Conservation (phyloP, 2,797 vertebrate genomes). For the Chiloscyllium punctatum region DNA sequence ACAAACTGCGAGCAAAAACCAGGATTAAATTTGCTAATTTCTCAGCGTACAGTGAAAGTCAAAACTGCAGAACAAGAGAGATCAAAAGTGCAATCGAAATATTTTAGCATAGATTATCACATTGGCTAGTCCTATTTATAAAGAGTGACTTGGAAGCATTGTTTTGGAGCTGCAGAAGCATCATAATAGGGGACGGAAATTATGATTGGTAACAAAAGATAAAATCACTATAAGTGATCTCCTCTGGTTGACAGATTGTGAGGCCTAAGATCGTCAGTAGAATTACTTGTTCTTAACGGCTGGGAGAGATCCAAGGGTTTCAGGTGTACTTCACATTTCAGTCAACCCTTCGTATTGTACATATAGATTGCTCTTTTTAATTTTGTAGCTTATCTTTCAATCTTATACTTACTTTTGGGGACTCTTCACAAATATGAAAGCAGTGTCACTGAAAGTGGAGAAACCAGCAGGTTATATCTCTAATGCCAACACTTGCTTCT, state of each 20-base stretch:
- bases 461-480: background rate
- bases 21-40: background rate
- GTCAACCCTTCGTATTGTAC: background rate
- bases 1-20: background rate
- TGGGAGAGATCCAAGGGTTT: background rate
- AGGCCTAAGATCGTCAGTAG: background rate
- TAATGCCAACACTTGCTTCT: background rate
- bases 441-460: background rate
- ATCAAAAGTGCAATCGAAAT: background rate
- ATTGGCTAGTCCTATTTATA: background rate
- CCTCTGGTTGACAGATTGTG: background rate
- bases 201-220: background rate
- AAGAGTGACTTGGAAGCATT: background rate
- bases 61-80: background rate
- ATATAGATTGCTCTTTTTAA: background rate
- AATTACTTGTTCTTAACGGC: background rate
- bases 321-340: background rate
- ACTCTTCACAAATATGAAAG: background rate
- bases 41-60: background rate
- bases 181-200: background rate
- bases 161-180: background rate
- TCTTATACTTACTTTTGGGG: background rate
- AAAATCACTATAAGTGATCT: background rate
- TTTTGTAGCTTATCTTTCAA: background rate
- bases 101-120: background rate